Conservation (phyloP, 2,797 vertebrate genomes). For the Spinibarbus caldwelli region DNA sequence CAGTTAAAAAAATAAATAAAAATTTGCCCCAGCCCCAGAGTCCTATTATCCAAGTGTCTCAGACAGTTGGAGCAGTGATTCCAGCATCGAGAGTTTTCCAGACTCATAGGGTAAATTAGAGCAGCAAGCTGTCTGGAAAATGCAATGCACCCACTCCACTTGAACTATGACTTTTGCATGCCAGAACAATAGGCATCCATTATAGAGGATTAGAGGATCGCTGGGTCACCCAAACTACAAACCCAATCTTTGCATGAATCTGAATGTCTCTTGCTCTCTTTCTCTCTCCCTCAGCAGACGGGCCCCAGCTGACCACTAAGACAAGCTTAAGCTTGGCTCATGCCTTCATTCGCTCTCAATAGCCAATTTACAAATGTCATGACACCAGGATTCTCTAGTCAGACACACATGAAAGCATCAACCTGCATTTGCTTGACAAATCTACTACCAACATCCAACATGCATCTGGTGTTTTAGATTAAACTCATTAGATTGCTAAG, state of each 20-base stretch:
- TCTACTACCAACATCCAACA: not conserved
- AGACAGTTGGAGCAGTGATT: constrained; percentile 15
- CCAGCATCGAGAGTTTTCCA: constrained; percentile 12
- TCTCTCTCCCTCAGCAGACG: not conserved
- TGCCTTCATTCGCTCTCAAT: constrained; percentile 7
- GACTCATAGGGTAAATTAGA: constrained; percentile 21
- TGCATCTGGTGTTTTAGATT: not conserved
- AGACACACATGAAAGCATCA: constrained; percentile 18
- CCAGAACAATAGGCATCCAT: constrained; percentile 50
- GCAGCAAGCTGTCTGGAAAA: constrained; percentile 46
- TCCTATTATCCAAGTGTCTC: not conserved
- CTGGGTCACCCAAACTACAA: constrained; percentile 37
- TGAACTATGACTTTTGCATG: constrained; percentile 46
- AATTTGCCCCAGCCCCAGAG: not conserved
- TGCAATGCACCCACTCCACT: constrained; percentile 45
- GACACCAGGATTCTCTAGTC: constrained; percentile 8
- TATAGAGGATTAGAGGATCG: constrained; percentile 54
- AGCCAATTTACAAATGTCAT: constrained; percentile 26
- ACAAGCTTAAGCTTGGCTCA: constrained; percentile 33
- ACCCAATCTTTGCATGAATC: constrained; percentile 13
- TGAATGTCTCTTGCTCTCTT: not conserved
- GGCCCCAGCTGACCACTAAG: not conserved
- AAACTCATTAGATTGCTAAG: too few relatives aligned
- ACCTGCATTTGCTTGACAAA: not conserved
- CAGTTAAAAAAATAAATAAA: not conserved